Evolutionary conservation across 2,888 invertebrate genomes (phyloP), one percentile per base, ranked within the genome.

Genomic region (Xestia c-nigrum): DNA sequence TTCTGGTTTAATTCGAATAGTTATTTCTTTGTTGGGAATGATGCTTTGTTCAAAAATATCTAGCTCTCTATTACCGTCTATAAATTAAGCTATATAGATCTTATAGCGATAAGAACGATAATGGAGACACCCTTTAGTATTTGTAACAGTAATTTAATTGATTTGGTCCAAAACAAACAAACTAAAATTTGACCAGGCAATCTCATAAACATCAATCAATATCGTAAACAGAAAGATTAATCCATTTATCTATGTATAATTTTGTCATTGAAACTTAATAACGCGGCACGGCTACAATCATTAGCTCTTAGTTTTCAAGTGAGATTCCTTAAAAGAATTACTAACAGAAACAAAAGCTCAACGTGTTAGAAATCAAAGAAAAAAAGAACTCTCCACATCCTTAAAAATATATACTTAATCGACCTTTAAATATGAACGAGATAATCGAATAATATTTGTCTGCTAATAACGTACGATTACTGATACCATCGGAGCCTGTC

Each of bases 401-500:
- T 4, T 50, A 55, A 46, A 38, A 57, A 70, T 50, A 76, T 43
- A 65, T 76, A 50, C n/a, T n/a, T 52, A 61, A 83, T 43, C 47
- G n/a, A 72, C 55, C n/a, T 74, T 80, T 80, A 80, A 55, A 81
- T 74, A 16, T 46, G 71, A 69, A 40, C 38, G 21, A 72, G 72
- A 75, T 85, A 80, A 88, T 79, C 81, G 75, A 68, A 77, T 80
- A 63, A 71, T 73, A 85, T 84, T 87, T 84, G 82, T 85, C 81
- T 76, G 79, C 72, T 80, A 86, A 88, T 83, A 83, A 86, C 55
- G 75, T 77, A 73, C 57, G 73, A 66, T 83, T 78, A 81, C 57
- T 68, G 85, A 80, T 85, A 71, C 64, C 76, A 84, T 88, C 84
- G 31, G 69, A 80, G 68, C 43, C 52, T 57, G 73, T 84, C 84